Base-by-base conservation (phyloP, 1,140 invertebrate species). In the Spodoptera frugiperda region DNA sequence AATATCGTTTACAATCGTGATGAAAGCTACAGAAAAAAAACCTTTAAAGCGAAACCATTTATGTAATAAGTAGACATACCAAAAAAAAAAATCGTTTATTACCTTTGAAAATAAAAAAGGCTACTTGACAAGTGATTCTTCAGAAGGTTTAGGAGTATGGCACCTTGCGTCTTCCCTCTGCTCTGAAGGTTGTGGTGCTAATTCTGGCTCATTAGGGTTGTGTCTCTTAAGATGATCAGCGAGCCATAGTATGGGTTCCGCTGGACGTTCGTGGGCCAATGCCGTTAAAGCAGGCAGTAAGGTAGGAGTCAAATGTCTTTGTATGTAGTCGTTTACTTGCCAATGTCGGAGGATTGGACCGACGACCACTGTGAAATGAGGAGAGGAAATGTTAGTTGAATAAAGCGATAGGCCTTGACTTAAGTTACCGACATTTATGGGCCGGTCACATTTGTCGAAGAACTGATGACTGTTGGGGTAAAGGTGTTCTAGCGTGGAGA, bases 161-260 rank as follows among this genome's bases (percentile, higher is more conserved):
- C 91, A 93, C 12, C 84, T 78, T 30, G 30, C 53, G 12, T 93
- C 87, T 48, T 89, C 85, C 10, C 68, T 77, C 15, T 78, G 46
- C 3, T 89, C 88, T 0, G 76, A 15, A 0, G 82, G 74, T 54
- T 86, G 83, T 5, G 86, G 81, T 4, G 81, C 84, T 8, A 91
- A 25, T 49, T 89, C 80, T 0, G 96, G 97, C 85, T 96, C 96
- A 84, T 97, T 97, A 4, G 97, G 97, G 92, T 98, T 98, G 89
- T 97, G 96, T 25, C 94, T 87, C 1, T 96, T 89, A 33, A 98
- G 91, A 95, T 97, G 97, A 86, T 98, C 96, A 9, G 97, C 97
- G 14, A 98, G 88, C 96, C 97, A 98, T 8, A 96, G 80, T 59
- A 98, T 92, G 6, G 97, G 97, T 89, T 98, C 97, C 1, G 94